Conservation (phyloP, 2,888 invertebrate species). For the Macaria notata region DNA sequence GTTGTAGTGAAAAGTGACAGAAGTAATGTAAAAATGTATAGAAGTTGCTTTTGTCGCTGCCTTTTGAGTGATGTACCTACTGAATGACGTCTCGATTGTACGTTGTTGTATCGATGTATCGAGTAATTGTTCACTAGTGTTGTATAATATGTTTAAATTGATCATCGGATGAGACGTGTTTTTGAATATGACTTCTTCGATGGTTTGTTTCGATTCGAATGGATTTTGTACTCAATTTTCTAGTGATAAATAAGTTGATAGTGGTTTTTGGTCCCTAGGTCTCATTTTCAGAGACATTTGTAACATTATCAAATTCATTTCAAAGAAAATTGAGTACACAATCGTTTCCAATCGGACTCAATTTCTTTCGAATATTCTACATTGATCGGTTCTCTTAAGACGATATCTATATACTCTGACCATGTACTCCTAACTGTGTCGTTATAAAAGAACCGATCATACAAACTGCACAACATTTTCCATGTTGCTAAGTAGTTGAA, state of each 20-base stretch:
- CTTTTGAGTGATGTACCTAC: conserved; percentile 12
- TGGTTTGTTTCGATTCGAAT: background rate
- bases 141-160: conserved; percentile 3
- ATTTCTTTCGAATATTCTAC: background rate
- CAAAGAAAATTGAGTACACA: background rate
- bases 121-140: conserved; percentile 12
- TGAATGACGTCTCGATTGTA: conserved; percentile 14
- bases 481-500: conserved; percentile 18
- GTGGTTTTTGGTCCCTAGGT: background rate
- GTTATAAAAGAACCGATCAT: conserved; percentile 34
- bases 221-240: background rate
- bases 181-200: background rate
- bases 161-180: background rate
- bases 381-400: conserved; percentile 29
- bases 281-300: background rate
- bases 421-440: conserved; percentile 35
- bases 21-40: background rate
- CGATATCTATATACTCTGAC: conserved; percentile 36
- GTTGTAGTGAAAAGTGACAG: conserved; percentile 7
- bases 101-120: conserved; percentile 8
- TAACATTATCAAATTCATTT: background rate
- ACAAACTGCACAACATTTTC: conserved; percentile 15
- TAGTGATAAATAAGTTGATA: background rate
- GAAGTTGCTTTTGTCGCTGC: conserved; percentile 7
- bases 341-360: background rate